Evolutionary conservation across 2,113 vertebrate species (phyloP).

Genomic region (Symphodus melops): DNA sequence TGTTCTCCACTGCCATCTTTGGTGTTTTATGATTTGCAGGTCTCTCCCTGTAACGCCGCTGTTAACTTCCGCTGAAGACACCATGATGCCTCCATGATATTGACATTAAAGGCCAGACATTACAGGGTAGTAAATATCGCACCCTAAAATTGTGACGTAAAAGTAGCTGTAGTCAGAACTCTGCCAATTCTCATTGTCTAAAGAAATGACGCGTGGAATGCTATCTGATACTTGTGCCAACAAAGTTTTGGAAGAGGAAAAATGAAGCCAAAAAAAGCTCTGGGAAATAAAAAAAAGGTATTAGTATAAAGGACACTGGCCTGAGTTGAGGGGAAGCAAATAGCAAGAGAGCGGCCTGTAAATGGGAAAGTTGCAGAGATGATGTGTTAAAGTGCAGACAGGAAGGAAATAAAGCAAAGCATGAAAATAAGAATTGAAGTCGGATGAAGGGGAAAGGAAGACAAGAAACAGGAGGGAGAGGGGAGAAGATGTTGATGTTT

Average conservation of each 20-base stretch:
- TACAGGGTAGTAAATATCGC: no score
- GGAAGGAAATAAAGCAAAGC: constrained; percentile 26
- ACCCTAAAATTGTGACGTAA: no score
- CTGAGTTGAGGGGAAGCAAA: neutral
- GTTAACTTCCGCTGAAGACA: no score
- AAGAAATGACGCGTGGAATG: neutral
- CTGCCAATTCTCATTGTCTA: neutral
- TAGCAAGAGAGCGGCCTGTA: neutral
- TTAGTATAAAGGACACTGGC: no score
- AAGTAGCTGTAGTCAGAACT: no score
- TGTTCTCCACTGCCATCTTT: no score
- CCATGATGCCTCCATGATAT: no score
- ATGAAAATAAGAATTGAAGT: constrained; percentile 29
- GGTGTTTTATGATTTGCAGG: no score
- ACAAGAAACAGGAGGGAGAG: constrained; percentile 17
- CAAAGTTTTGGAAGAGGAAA: neutral
- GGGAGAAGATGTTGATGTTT: constrained; percentile 75
- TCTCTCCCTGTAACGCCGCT: no score
- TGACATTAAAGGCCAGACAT: no score
- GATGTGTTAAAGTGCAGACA: constrained; percentile 1
- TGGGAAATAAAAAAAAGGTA: no score
- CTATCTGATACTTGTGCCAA: neutral
- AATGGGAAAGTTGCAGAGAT: neutral
- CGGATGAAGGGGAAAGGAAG: constrained; percentile 9
- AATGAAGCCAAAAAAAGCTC: neutral